phyloP scores from a whole-genome alignment of 2,113 vertebrate genomes.

The Microtus montanus region DNA sequence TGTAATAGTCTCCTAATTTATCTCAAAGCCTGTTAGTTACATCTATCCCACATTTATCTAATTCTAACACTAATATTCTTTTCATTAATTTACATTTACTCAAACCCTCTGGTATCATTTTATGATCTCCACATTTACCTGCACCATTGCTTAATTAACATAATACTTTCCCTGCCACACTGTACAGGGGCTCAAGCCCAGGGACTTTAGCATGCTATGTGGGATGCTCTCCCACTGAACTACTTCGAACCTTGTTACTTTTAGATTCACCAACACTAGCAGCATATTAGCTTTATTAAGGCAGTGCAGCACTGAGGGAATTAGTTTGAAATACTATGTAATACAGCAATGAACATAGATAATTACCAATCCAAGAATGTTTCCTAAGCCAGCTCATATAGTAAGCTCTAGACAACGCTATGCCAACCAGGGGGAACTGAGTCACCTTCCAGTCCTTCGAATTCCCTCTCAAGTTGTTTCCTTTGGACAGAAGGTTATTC shows the following conservation, averaged over 20 bases:
- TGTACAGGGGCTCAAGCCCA: neutral
- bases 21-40: neutral
- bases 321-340: neutral
- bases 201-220: neutral
- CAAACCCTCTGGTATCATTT: neutral
- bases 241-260: neutral
- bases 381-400: neutral
- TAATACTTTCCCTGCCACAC: neutral
- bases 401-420: neutral
- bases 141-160: neutral
- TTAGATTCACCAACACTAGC: slow-evolving; percentile 32
- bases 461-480: neutral
- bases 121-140: neutral
- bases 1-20: neutral
- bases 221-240: neutral
- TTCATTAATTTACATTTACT: neutral
- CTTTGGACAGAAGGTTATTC: neutral
- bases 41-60: neutral
- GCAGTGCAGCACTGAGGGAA: neutral
- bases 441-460: neutral
- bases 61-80: neutral
- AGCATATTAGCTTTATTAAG: neutral
- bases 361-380: neutral
- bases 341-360: neutral
- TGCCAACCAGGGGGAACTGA: neutral